phyloP scores from a whole-genome alignment of 2,888 invertebrate species.

The Meghimatium bilineatum region DNA sequence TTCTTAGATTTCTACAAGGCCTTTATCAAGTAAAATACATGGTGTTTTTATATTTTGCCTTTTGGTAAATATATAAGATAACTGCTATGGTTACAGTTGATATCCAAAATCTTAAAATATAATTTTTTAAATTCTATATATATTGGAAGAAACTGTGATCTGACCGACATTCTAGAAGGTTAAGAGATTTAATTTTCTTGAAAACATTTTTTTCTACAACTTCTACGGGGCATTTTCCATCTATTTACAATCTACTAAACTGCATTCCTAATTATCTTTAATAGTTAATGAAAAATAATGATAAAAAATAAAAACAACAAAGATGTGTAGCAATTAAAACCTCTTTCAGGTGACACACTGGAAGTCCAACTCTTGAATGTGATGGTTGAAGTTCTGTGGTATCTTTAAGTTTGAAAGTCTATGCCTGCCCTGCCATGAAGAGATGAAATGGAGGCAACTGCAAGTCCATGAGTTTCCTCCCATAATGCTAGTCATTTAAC shows the following conservation, averaged over 20 bases:
- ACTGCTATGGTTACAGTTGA: background rate
- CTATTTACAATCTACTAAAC: background rate
- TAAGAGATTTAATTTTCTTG: background rate
- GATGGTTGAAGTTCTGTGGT: constrained; percentile 1
- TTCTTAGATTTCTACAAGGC: too few relatives aligned
- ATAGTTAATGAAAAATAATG: background rate
- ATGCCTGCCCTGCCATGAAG: constrained; percentile 27
- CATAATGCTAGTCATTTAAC: constrained; percentile 45
- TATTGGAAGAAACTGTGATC: background rate
- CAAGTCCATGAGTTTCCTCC: constrained; percentile 21
- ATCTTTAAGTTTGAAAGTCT: constrained; percentile 14
- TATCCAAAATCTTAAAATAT: background rate
- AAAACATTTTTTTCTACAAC: background rate
- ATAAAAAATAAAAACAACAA: background rate
- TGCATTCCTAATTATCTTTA: background rate
- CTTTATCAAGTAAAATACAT: too few relatives aligned
- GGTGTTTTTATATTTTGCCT: background rate
- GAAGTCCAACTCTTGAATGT: constrained; percentile 20
- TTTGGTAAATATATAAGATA: background rate
- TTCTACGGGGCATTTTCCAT: background rate
- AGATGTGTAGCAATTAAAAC: background rate
- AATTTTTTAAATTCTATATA: background rate
- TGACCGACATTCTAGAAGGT: background rate
- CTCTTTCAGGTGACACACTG: background rate
- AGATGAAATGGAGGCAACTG: constrained; percentile 25